Base-by-base conservation (phyloP, 2,888 invertebrate species). In the Eilema sororculum region DNA sequence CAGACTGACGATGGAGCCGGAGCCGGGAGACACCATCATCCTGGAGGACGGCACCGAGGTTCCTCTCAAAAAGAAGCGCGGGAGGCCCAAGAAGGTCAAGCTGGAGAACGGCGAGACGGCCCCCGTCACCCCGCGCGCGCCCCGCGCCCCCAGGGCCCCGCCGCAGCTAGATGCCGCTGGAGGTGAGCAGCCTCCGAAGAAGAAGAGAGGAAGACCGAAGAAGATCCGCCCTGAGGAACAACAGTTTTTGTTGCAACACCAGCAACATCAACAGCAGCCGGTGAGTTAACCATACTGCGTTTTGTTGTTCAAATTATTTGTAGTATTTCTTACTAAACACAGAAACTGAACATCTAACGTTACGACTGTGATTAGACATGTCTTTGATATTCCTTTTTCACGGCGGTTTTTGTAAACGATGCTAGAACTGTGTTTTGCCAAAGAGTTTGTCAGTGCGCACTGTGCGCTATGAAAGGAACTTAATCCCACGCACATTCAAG, bases 191-290 rank as follows among this genome's bases (percentile, higher is more conserved):
- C 96, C 97, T 75, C 97, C 97, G 75, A 98, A 98, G 94, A 98
- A 98, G 92, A 98, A 98, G 88, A 94, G 98, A 33, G 98, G 98
- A 25, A 96, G 98, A 74, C 98, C 98, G 74, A 98, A 98, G 93
- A 98, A 98, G 93, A 97, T 98, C 24, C 96, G 97, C 76, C 96
- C 96, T 65, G 96, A 97, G 86, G 96, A 96, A 80, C 95, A 95
- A 79, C 96, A 96, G 87, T 95, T 95, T 79, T 87, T 95, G 73
- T 64, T 93, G 84, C 94, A 93, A 84, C 95, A 94, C 69, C 92
- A 92, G 69, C 92, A 92, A 69, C 91, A 91, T 9, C 91, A 92
- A 25, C 91, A 91, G n/a, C 95, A 95, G 67, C 94, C 93, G 25
- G 71, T 71, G 37, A 63, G 63, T 56, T 62, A 1, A 22, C 12